Evolutionary conservation across 2,797 vertebrate species (phyloP).

Genomic region (Platyrinchus mystaceus): DNA sequence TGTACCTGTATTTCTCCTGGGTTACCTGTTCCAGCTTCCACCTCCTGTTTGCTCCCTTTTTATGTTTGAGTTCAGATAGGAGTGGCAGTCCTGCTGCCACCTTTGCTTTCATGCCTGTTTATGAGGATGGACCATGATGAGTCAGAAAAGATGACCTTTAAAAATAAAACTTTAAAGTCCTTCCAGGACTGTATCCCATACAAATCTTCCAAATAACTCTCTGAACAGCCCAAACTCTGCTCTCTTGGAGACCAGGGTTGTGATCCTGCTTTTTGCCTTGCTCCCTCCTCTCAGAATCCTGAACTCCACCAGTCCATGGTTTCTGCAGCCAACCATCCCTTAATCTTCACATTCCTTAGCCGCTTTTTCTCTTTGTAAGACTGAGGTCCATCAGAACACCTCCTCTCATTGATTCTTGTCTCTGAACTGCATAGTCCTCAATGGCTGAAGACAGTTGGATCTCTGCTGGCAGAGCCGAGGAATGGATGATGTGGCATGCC

Average conservation of each 20-base stretch:
- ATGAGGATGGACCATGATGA: neutral
- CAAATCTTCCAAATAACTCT: neutral
- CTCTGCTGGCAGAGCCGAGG: neutral
- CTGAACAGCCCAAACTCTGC: neutral
- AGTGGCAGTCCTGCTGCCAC: neutral
- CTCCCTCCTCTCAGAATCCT: neutral
- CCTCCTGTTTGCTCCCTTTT: neutral
- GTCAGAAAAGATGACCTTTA: neutral
- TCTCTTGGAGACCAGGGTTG: neutral
- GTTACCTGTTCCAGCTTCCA: neutral
- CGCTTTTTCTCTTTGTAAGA: neutral
- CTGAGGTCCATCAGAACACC: neutral
- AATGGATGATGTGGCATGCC: neutral
- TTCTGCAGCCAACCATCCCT: neutral
- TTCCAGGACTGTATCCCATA: neutral
- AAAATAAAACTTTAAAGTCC: neutral
- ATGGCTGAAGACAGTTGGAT: neutral
- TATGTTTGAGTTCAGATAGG: neutral
- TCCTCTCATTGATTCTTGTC: neutral
- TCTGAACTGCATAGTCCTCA: neutral
- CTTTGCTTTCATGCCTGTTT: neutral
- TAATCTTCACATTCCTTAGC: neutral
- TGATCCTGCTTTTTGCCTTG: neutral
- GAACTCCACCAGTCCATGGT: rapidly evolving
- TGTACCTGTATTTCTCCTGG: neutral